Evolutionary conservation across 2,888 invertebrate genomes (phyloP), one percentile per base, ranked within the genome.

Genomic region (Agriopis marginaria): DNA sequence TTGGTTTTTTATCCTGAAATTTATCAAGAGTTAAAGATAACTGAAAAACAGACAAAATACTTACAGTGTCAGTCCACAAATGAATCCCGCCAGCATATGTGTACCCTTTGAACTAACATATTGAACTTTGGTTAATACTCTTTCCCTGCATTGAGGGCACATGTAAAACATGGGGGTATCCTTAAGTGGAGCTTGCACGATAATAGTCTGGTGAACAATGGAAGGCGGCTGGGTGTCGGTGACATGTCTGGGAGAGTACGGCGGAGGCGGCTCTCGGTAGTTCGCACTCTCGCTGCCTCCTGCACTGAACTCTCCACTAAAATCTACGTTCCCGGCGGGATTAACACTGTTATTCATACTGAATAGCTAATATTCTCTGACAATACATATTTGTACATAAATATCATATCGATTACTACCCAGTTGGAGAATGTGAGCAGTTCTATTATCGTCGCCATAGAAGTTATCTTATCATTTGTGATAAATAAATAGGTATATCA

Each of bases 61-160:
- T 90, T 84, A 93, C 93, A 87, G 77, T 68, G 91, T 89, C 61
- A 89, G 84, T 63, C 93, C 94, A 81, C 89, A 92, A 75, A 93
- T 80, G 70, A 93, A 93, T 58, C 93, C 94, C 75, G 93, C 91
- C 32, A 91, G 64, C 85, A 93, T 82, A 71, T 94, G 93, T 66
- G 93, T 93, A 81, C 87, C 90, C 49, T 82, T 84, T 10, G 93
- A 87, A 77, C 85, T 92, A n/a, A 86, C 84, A 80, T 88, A 86
- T 72, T 87, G 77, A 51, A 94, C 89, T 80, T 84, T 87, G 11
- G 93, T 92, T 23, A 91, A 74, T 14, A 86, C 81, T 74, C 85
- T 85, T 77, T 89, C 82, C 59, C 81, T 82, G 78, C 93, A 94
- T 49, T 77, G 81, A 11, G 86, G 88, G 72, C 94, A 94, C 61